A percentile compares a stretch with the other conserved stretches of the same genome.
Evolutionary conservation across 2,888 invertebrate genomes (phyloP).

Genomic region (Dermolepida albohirtum): DNA sequence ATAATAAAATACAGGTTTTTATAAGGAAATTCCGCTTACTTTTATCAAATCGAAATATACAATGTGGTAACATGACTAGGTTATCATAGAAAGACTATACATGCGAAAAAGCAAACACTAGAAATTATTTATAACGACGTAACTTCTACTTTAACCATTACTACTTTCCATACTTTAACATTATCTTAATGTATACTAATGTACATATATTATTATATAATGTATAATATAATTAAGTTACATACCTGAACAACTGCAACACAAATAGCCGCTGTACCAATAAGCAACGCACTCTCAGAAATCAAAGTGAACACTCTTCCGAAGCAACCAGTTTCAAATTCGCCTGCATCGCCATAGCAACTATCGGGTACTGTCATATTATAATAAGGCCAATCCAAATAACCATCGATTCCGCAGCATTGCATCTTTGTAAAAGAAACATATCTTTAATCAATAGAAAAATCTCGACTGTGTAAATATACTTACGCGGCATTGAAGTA

Average conservation of each 20-base stretch:
- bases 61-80: too few species aligned
- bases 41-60: too few species aligned
- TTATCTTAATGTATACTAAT: too few species aligned
- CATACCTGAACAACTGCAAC: constrained; percentile 82
- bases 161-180: too few species aligned
- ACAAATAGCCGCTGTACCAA: constrained; percentile 82
- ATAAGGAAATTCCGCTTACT: too few species aligned
- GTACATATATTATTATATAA: too few species aligned
- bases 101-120: too few species aligned
- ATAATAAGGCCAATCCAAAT: constrained; percentile 58
- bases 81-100: too few species aligned
- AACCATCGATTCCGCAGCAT: constrained; percentile 63
- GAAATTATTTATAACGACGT: too few species aligned
- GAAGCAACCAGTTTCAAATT: constrained; percentile 70
- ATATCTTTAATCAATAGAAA: not conserved
- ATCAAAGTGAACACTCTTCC: constrained; percentile 71
- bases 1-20: too few species aligned
- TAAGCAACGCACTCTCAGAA: constrained; percentile 77
- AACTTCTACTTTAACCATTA: too few species aligned
- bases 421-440: constrained; percentile 55
- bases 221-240: too few species aligned
- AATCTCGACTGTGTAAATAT: not conserved
- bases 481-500: constrained; percentile 70
- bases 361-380: constrained; percentile 32
- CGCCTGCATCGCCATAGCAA: constrained; percentile 20